Evolutionary conservation across 2,797 vertebrate genomes (phyloP).

Genomic region (Rhodeus uyekii): DNA sequence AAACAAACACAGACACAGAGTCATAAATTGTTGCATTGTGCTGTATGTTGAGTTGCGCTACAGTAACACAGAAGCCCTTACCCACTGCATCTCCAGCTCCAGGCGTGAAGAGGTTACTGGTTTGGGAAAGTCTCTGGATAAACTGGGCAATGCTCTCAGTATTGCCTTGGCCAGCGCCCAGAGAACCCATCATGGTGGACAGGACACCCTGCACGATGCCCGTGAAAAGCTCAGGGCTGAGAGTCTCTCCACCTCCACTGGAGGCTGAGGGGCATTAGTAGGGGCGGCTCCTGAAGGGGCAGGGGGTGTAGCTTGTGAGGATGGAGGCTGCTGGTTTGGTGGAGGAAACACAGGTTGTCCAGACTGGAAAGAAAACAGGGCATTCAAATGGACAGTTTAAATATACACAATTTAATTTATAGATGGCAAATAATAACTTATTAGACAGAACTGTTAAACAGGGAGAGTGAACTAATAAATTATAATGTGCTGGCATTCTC

Average conservation of each 20-base stretch:
- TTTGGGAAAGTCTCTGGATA: conserved; percentile 89
- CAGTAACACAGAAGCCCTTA: conserved; percentile 58
- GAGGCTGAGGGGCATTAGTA: conserved; percentile 45
- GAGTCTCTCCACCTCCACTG: conserved; percentile 69
- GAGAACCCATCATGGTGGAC: conserved; percentile 87
- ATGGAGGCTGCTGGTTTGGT: conserved; percentile 46
- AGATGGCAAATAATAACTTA: too few relatives aligned
- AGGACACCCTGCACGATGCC: conserved; percentile 90
- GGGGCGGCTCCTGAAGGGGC: conserved; percentile 47
- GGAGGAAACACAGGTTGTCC: conserved; percentile 66
- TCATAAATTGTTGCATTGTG: not conserved
- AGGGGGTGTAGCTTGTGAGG: conserved; percentile 49
- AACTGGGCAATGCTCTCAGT: conserved; percentile 92
- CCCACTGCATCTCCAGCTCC: conserved; percentile 87
- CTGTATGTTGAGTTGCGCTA: not conserved
- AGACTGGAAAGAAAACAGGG: conserved; percentile 57
- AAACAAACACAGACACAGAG: not conserved
- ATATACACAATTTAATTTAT: too few relatives aligned
- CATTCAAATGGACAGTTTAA: not conserved
- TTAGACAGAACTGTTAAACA: too few relatives aligned
- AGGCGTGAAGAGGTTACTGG: conserved; percentile 88
- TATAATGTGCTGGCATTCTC: too few relatives aligned
- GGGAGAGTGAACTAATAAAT: too few relatives aligned
- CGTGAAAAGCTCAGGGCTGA: conserved; percentile 88
- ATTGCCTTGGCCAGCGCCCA: conserved; percentile 85